Evolutionary conservation across 2,888 invertebrate genomes (phyloP), one percentile per base, ranked within the genome.

Genomic region (Physocephala rufipes): DNA sequence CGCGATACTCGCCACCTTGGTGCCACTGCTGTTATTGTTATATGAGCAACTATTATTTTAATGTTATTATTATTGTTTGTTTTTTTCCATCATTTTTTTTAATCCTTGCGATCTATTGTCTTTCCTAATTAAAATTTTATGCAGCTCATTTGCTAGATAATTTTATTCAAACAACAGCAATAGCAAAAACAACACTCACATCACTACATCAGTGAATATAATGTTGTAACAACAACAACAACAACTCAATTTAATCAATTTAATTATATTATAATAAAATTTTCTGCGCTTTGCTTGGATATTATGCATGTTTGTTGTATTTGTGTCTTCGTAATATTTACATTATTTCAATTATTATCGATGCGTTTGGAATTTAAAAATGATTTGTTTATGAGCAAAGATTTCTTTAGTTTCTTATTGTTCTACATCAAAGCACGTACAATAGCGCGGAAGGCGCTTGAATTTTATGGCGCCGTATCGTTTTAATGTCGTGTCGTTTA

Each of bases 121-220:
- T 36, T 36, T 36, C 58, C 28, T 58, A 24, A 28, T 58, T 58
- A 58, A 58, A 28, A 58, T 58, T 26, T 28, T 26, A 58, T 58
- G 58, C 58, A 58, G 58, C 28, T 28, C 58, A 24, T 28, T 58
- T 58, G 26, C 58, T 3, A 21, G 58, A 24, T 16, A 24, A 58
- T 58, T 53, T 24, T 53, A 53, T 53, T 58, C 58, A 16, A 55
- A 47, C 67, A 36, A 36, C 58, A 43, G n/a, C 43, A 58, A 12
- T 43, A 55, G 45, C 55, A 58, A 45, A 16, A 67, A n/a, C 45
- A 43, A 67, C 58, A n/a, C n/a, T n/a, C n/a, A n/a, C 21, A 36
- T 19, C 30, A 67, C 30, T 36, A 55, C 21, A 55, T n/a, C 1
- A 47, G 1, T 36, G 36, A 7, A 7, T 36, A 36, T n/a, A 9